Conservation (phyloP, 1,140 invertebrate species). For the Ladona fulva region DNA sequence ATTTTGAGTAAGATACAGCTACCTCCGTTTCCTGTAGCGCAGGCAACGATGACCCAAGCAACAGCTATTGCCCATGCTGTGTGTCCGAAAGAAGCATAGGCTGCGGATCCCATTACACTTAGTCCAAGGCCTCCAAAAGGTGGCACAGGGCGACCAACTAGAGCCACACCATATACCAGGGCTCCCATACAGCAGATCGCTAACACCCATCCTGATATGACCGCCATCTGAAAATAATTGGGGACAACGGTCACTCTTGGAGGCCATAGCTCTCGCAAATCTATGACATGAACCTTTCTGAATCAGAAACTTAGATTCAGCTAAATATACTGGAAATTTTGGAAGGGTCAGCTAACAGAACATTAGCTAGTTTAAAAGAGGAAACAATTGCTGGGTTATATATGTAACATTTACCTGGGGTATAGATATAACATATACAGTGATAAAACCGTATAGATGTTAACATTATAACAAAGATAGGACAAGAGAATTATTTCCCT, state of each 20-base stretch:
- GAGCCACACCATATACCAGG: conserved; percentile 69
- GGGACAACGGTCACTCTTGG: neutral
- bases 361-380: too few species aligned
- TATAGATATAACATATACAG: too few species aligned
- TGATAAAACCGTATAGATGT: too few species aligned
- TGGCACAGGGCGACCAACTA: conserved; percentile 30
- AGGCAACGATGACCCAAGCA: conserved; percentile 73
- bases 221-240: conserved; percentile 42
- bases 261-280: neutral
- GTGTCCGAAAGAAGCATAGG: conserved; percentile 47
- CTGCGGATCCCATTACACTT: conserved; percentile 53
- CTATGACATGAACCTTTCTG: too few species aligned
- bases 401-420: too few species aligned
- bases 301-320: too few species aligned
- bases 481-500: too few species aligned
- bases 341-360: too few species aligned
- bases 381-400: too few species aligned
- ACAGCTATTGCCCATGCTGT: conserved; percentile 64
- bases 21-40: conserved; percentile 63
- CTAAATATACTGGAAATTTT: too few species aligned
- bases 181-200: conserved; percentile 48
- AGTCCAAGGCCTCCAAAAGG: conserved; percentile 46
- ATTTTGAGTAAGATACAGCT: conserved; percentile 20
- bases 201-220: conserved; percentile 49
- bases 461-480: too few species aligned